Percentiles rank a stretch among this genome's conserved stretches.
Conservation (phyloP, 2,888 invertebrate species). For the Halocaridina rubra region DNA sequence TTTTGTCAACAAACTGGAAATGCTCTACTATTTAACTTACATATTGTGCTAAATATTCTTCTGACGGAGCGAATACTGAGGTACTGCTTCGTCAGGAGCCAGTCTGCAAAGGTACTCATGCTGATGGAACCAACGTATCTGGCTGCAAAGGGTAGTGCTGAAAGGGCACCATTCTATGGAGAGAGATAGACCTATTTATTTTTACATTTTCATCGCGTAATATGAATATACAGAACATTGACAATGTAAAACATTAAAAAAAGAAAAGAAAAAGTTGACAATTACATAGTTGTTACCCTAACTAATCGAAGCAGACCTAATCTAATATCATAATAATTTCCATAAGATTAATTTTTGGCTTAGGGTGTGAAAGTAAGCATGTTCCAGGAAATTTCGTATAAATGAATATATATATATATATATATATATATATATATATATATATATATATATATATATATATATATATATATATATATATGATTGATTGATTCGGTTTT, state of each 20-base stretch:
- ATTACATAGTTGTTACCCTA: too few relatives aligned
- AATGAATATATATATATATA: too few relatives aligned
- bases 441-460: background rate
- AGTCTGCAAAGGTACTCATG: background rate
- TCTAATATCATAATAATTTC: too few relatives aligned
- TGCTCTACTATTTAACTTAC: too few relatives aligned
- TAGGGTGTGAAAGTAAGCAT: too few relatives aligned
- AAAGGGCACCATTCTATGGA: conserved; percentile 64
- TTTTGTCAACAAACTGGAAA: too few relatives aligned
- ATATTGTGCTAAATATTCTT: conserved; percentile 13
- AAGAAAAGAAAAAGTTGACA: background rate
- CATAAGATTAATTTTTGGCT: too few relatives aligned
- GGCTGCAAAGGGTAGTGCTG: conserved; percentile 65
- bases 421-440: background rate
- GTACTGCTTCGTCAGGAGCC: background rate
- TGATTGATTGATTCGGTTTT: too few relatives aligned
- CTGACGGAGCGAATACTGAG: conserved; percentile 14
- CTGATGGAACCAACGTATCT: conserved; percentile 64
- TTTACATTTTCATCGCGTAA: background rate
- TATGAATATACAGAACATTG: background rate
- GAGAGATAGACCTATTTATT: background rate
- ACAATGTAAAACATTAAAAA: background rate
- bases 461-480: too few relatives aligned
- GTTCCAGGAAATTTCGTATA: too few relatives aligned
- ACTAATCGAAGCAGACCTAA: too few relatives aligned